Evolutionary conservation across 2,113 vertebrate species (phyloP).

Genomic region (Larimichthys crocea): DNA sequence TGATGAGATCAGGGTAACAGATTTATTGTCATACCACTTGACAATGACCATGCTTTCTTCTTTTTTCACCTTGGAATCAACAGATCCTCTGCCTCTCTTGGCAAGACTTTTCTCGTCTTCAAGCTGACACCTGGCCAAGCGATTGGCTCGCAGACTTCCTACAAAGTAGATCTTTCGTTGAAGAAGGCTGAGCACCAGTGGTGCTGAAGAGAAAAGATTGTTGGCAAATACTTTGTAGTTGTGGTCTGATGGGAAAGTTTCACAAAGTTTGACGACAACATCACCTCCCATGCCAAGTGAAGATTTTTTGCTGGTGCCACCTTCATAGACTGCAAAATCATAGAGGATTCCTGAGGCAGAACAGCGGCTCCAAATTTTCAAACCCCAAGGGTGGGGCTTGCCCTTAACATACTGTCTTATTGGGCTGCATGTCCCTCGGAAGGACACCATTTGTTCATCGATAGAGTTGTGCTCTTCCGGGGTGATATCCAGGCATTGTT

Average conservation of each 20-base stretch:
- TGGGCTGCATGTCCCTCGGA: not conserved
- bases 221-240: not conserved
- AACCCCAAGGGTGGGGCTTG: slow-evolving; percentile 3
- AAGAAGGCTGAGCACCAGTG: not conserved
- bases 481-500: not conserved
- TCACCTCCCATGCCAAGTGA: not conserved
- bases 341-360: not conserved
- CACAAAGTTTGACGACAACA: not conserved
- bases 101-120: slow-evolving; percentile 20
- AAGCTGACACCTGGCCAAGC: slow-evolving; percentile 17
- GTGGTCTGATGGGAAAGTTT: not conserved
- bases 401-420: too few relatives aligned
- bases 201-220: slow-evolving; percentile 8
- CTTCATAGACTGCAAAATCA: not conserved
- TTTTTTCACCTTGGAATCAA: slow-evolving; percentile 8
- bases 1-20: slow-evolving; percentile 21
- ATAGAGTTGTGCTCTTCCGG: slow-evolving; percentile 16
- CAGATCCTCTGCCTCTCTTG: slow-evolving; percentile 7
- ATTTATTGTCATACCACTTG: slow-evolving; percentile 9
- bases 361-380: not conserved
- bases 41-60: not conserved
- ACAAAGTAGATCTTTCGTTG: not conserved
- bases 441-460: slow-evolving; percentile 5
- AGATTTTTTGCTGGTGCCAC: not conserved
- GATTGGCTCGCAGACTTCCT: not conserved